Conservation (phyloP, 1,140 invertebrate genomes). For the Glossosoma conforme region DNA sequence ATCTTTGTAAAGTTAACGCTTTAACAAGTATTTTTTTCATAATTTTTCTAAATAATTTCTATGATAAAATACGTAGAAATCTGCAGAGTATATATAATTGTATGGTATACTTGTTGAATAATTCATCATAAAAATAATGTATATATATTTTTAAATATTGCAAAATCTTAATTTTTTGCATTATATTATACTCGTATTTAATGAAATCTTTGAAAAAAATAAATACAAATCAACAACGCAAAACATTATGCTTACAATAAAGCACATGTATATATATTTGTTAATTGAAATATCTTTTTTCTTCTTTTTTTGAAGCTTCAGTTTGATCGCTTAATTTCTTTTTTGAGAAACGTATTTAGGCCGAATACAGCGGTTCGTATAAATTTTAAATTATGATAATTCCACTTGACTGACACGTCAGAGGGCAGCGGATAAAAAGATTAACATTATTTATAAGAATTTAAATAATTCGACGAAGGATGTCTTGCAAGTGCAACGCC, state of each 20-base stretch:
- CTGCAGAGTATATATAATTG: too few relatives aligned
- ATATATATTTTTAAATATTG: too few relatives aligned
- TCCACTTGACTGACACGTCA: neutral
- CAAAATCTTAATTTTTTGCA: too few relatives aligned
- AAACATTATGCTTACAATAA: constrained; percentile 7
- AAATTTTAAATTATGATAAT: neutral
- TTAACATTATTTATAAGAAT: constrained; percentile 4
- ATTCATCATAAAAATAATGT: too few relatives aligned
- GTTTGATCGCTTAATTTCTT: constrained; percentile 4
- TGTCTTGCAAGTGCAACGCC: constrained; percentile 1
- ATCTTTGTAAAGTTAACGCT: too few relatives aligned
- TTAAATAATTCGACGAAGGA: constrained; percentile 11
- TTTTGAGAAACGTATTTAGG: neutral
- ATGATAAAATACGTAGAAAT: too few relatives aligned
- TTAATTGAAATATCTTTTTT: neutral
- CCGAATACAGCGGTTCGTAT: neutral
- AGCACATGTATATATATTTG: neutral
- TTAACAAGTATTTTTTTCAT: too few relatives aligned
- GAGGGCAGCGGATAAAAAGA: neutral
- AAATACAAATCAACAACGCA: too few relatives aligned
- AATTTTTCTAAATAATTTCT: too few relatives aligned
- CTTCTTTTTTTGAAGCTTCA: neutral
- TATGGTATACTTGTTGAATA: too few relatives aligned
- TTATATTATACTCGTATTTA: too few relatives aligned
- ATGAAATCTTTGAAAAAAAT: too few relatives aligned